Conservation (phyloP, 1,140 invertebrate genomes). For the Drosophila teissieri region DNA sequence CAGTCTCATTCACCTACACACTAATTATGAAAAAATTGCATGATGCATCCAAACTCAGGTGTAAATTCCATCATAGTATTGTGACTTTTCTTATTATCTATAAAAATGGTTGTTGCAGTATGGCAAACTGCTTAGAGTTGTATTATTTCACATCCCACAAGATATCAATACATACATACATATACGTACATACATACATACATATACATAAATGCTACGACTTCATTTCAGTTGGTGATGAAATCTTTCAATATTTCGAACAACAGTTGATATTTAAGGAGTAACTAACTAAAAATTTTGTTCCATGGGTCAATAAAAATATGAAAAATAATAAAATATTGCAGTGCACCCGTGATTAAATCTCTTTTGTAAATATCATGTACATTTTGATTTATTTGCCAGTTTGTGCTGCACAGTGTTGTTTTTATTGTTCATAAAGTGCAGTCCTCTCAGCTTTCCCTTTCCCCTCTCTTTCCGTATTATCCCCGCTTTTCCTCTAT, state of each 20-base stretch:
- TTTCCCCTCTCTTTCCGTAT: conserved; percentile 18
- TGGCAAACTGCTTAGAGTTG: not conserved
- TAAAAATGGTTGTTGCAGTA: not conserved
- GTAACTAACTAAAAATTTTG: not conserved
- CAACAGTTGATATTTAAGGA: not conserved
- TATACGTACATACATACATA: too few species aligned
- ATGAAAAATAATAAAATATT: not conserved
- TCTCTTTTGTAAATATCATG: conserved; percentile 23
- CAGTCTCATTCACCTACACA: conserved; percentile 11
- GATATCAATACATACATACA: too few species aligned
- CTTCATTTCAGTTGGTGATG: conserved; percentile 3
- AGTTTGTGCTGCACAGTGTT: conserved; percentile 2
- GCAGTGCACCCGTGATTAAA: not conserved
- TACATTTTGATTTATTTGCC: conserved; percentile 25
- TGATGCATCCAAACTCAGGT: conserved; percentile 34
- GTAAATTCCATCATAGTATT: conserved; percentile 24
- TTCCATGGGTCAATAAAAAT: not conserved
- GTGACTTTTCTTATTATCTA: not conserved
- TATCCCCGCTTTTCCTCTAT: conserved; percentile 30
- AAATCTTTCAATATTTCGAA: not conserved
- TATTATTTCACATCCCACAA: not conserved
- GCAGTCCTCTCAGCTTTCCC: conserved; percentile 25
- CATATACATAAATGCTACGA: too few species aligned
- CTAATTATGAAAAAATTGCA: conserved; percentile 5
- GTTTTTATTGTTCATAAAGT: conserved; percentile 45